phyloP scores from a whole-genome alignment of 2,888 invertebrate species.

The Tetranychus truncatus region DNA sequence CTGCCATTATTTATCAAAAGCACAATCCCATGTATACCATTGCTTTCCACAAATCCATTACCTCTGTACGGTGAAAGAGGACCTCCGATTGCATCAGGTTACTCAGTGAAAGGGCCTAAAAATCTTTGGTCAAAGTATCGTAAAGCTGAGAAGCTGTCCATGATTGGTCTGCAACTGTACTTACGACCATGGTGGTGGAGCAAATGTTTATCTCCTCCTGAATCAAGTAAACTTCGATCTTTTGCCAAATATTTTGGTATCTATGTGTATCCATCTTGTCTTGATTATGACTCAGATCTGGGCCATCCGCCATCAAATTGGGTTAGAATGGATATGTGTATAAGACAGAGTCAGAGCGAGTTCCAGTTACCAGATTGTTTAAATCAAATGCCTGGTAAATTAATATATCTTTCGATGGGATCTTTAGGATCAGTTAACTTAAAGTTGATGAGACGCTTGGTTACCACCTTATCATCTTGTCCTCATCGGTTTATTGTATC shows the following conservation, averaged over 20 bases:
- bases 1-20: conserved; percentile 2
- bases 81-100: background rate
- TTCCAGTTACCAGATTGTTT: conserved; percentile 13
- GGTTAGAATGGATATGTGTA: conserved; percentile 5
- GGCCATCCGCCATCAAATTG: conserved; percentile 10
- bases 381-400: conserved; percentile 10
- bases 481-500: conserved; percentile 18
- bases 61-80: background rate
- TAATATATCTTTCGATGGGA: conserved; percentile 20
- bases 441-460: conserved; percentile 15
- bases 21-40: background rate
- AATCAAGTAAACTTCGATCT: background rate
- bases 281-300: conserved; percentile 15
- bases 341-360: background rate
- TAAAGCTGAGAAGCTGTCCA: background rate
- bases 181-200: conserved; percentile 2
- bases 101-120: background rate
- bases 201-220: background rate
- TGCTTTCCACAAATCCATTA: background rate
- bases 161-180: background rate
- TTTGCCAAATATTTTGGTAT: conserved; percentile 15
- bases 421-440: conserved; percentile 14
- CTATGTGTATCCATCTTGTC: conserved; percentile 17
- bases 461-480: background rate
- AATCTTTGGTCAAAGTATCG: background rate